Conservation (phyloP, 1,140 invertebrate genomes). For the Tribolium madens region DNA sequence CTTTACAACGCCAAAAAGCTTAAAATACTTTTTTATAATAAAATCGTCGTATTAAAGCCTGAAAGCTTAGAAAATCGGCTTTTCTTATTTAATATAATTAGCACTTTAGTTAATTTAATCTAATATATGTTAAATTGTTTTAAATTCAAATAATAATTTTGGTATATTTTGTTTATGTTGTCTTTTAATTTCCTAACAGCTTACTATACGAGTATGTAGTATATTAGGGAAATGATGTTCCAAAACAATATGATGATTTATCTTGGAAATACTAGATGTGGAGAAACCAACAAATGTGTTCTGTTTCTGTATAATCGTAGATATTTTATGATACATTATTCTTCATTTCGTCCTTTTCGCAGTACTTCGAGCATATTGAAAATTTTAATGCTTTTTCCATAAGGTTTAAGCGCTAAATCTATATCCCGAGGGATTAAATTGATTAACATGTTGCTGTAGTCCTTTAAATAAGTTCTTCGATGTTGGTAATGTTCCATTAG, state of each 20-base stretch:
- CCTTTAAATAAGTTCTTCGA: slow-evolving; percentile 13
- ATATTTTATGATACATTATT: slow-evolving; percentile 10
- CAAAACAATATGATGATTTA: slow-evolving; percentile 9
- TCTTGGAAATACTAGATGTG: not conserved
- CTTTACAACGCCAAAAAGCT: too few species aligned
- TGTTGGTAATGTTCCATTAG: slow-evolving; percentile 18
- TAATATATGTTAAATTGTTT: not conserved
- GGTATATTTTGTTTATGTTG: not conserved
- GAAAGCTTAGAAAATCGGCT: not conserved
- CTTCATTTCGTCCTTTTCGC: not conserved
- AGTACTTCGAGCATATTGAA: not conserved
- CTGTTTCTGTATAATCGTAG: not conserved
- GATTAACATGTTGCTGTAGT: slow-evolving; percentile 2
- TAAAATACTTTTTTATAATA: not conserved
- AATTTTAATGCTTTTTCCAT: not conserved
- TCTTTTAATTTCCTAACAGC: slow-evolving; percentile 7
- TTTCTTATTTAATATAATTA: not conserved
- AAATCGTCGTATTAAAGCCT: not conserved
- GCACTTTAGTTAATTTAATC: not conserved
- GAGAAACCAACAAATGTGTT: not conserved
- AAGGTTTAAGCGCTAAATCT: not conserved
- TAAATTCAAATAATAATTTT: not conserved
- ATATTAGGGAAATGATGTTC: not conserved
- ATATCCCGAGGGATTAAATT: slow-evolving; percentile 10
- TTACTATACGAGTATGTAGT: too few species aligned